Percentiles rank a stretch among this genome's conserved stretches.
phyloP scores from a whole-genome alignment of 1,140 invertebrate species.

The Colletes gigas region DNA sequence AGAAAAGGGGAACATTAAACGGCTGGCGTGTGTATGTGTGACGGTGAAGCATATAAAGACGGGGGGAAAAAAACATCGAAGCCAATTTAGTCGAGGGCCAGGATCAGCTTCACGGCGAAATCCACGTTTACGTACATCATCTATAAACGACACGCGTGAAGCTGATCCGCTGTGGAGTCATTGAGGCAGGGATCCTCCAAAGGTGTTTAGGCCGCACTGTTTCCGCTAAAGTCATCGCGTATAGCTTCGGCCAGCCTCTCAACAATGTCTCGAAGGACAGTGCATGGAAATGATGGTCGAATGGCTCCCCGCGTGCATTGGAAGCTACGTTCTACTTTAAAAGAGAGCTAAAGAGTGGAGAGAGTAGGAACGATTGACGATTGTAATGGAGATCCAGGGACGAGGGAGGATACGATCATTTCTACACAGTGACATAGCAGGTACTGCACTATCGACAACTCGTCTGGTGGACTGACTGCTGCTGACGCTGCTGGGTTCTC shows the following conservation, averaged over 20 bases:
- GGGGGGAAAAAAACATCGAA: not conserved
- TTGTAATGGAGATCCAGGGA: slow-evolving; percentile 40
- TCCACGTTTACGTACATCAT: not conserved
- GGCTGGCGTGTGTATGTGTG: slow-evolving; percentile 14
- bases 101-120: slow-evolving; percentile 15
- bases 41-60: not conserved
- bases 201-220: slow-evolving; percentile 51
- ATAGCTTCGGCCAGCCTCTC: slow-evolving; percentile 21
- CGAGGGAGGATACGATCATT: slow-evolving; percentile 50
- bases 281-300: slow-evolving; percentile 48
- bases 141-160: not conserved
- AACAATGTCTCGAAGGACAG: slow-evolving; percentile 45
- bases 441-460: slow-evolving; percentile 78
- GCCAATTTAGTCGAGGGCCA: not conserved
- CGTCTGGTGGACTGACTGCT: slow-evolving; percentile 82
- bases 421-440: slow-evolving; percentile 73
- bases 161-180: not conserved
- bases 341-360: slow-evolving; percentile 24
- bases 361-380: slow-evolving; percentile 19
- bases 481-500: slow-evolving; percentile 76
- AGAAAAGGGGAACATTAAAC: slow-evolving; percentile 13
- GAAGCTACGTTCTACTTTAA: slow-evolving; percentile 54
- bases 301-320: slow-evolving; percentile 56
- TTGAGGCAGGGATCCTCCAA: not conserved
- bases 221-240: slow-evolving; percentile 54